A percentile compares a stretch with the other conserved stretches of the same genome.
Evolutionary conservation across 2,113 vertebrate species (phyloP).

Genomic region (Apaloderma vittatum): DNA sequence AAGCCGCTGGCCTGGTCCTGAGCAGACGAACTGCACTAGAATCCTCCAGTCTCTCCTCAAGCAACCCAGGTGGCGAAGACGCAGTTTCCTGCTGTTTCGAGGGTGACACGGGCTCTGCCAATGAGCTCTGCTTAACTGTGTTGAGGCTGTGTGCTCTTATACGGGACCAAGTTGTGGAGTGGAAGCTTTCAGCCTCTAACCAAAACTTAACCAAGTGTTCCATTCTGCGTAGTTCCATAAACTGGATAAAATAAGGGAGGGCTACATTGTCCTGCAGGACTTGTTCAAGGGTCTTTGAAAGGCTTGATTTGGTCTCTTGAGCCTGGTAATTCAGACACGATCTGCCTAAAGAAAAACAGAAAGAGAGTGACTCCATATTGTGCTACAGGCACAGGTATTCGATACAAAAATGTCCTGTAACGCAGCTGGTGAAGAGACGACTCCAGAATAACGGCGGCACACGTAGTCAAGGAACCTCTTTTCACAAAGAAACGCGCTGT

Average conservation of each 20-base stretch:
- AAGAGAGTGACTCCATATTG: background rate
- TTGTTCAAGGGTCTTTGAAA: conserved; percentile 96
- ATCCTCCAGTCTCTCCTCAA: conserved; percentile 73
- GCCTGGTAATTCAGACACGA: conserved; percentile 95
- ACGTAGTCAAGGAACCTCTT: background rate
- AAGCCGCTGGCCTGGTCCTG: conserved; percentile 21
- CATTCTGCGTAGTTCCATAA: conserved; percentile 89
- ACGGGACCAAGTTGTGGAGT: conserved; percentile 92
- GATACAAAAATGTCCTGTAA: background rate
- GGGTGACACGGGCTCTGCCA: conserved; percentile 90
- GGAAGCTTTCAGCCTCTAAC: conserved; percentile 95
- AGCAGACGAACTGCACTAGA: conserved; percentile 19
- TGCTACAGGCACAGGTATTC: fast-evolving
- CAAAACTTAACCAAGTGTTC: conserved; percentile 96
- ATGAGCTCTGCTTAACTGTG: conserved; percentile 94
- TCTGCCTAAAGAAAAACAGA: conserved; percentile 83
- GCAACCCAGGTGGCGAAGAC: conserved; percentile 55
- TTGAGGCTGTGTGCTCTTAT: conserved; percentile 95
- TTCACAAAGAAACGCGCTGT: background rate
- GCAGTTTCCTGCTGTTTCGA: conserved; percentile 67
- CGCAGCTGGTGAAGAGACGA: background rate
- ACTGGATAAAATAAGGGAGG: conserved; percentile 93
- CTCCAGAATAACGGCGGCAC: background rate
- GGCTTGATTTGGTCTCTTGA: conserved; percentile 93
- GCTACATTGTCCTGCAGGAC: conserved; percentile 90